Conservation (phyloP, 2,888 invertebrate species). For the Trichopoda pennipes region DNA sequence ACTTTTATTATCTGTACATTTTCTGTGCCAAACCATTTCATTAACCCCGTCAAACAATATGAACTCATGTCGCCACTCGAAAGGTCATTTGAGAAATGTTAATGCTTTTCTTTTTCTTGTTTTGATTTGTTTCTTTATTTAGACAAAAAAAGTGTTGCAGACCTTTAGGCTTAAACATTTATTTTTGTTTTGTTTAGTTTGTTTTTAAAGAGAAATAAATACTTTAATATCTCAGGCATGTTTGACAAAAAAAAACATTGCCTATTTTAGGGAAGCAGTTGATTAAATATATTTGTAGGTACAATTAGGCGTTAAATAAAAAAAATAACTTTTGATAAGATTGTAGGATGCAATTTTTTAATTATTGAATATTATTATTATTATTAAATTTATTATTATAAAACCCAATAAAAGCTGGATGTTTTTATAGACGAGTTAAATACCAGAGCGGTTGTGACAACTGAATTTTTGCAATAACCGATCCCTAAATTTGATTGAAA, state of each 20-base stretch:
- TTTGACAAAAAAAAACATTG: neutral
- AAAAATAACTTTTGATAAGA: too few relatives aligned
- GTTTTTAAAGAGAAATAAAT: neutral
- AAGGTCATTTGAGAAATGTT: constrained; percentile 59
- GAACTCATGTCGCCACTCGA: constrained; percentile 66
- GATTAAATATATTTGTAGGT: too few relatives aligned
- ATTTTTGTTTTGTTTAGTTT: neutral
- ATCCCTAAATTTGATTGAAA: too few relatives aligned
- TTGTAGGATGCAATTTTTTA: too few relatives aligned
- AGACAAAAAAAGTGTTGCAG: constrained; percentile 6
- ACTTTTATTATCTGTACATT: constrained; percentile 68
- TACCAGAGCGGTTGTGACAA: too few relatives aligned
- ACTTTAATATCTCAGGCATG: neutral
- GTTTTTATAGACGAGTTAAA: too few relatives aligned
- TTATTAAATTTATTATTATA: too few relatives aligned
- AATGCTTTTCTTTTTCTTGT: neutral
- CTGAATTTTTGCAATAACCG: too few relatives aligned
- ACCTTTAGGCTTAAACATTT: constrained; percentile 47
- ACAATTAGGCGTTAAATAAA: too few relatives aligned
- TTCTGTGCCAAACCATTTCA: constrained; percentile 80
- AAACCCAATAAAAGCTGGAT: too few relatives aligned
- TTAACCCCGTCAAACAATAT: constrained; percentile 77
- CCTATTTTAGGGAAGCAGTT: neutral
- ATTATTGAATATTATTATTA: too few relatives aligned
- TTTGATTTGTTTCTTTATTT: constrained; percentile 2